phyloP scores from a whole-genome alignment of 2,888 invertebrate species.

The Gandaritis pyraliata region DNA sequence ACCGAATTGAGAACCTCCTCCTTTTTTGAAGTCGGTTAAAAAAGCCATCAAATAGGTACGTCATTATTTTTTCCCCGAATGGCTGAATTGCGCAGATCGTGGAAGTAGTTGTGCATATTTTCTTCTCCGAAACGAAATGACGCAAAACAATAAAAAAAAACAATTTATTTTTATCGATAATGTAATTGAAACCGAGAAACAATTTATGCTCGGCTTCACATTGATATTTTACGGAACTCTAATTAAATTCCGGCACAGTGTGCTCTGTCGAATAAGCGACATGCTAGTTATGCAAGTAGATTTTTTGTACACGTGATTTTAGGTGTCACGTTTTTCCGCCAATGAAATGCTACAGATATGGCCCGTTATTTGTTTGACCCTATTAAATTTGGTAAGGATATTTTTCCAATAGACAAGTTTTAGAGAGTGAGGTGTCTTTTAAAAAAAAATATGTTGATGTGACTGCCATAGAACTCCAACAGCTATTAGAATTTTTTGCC shows the following conservation, averaged over 20 bases:
- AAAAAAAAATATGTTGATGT: neutral
- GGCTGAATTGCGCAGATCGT: neutral
- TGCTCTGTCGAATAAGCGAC: constrained; percentile 12
- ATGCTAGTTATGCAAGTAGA: constrained; percentile 50
- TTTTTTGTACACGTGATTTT: constrained; percentile 42
- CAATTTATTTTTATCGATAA: constrained; percentile 22
- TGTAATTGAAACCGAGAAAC: constrained; percentile 29
- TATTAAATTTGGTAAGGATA: constrained; percentile 60
- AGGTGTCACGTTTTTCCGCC: constrained; percentile 46
- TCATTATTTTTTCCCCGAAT: neutral
- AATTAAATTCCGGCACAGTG: constrained; percentile 54
- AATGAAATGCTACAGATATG: constrained; percentile 70
- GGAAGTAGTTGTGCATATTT: constrained; percentile 2
- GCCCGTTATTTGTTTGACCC: constrained; percentile 53
- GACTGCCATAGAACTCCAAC: neutral
- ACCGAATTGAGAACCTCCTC: no score
- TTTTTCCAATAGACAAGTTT: neutral
- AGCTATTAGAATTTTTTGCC: neutral
- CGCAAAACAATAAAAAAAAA: constrained; percentile 26
- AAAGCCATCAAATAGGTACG: no score
- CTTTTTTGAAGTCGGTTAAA: no score
- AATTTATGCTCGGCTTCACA: constrained; percentile 53
- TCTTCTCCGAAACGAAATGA: constrained; percentile 8
- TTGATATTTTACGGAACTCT: constrained; percentile 47
- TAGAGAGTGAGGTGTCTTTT: neutral